Percentiles rank a stretch among this genome's conserved stretches.
Conservation (phyloP, 2,888 invertebrate genomes). For the Zhengitettix transpicula region DNA sequence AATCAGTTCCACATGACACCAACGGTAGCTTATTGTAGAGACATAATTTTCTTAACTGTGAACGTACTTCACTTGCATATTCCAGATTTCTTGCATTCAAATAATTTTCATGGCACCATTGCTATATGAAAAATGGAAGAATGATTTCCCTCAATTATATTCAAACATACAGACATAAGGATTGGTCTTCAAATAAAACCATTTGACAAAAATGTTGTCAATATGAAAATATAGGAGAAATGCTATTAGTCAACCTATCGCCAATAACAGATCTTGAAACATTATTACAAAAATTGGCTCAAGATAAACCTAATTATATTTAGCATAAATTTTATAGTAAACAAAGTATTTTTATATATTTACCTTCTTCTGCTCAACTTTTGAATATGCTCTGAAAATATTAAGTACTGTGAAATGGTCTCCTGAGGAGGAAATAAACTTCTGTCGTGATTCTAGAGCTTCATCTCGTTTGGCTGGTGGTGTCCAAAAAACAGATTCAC, state of each 20-base stretch:
- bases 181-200: not conserved
- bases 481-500: slow-evolving; percentile 68
- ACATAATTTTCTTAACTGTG: slow-evolving; percentile 60
- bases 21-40: slow-evolving; percentile 39
- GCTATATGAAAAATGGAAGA: slow-evolving; percentile 28
- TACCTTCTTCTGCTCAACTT: slow-evolving; percentile 17
- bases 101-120: slow-evolving; percentile 83
- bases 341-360: not conserved
- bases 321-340: too few species aligned
- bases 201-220: not conserved
- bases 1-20: slow-evolving; percentile 40
- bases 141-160: not conserved
- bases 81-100: slow-evolving; percentile 66
- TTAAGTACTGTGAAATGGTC: slow-evolving; percentile 87
- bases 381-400: slow-evolving; percentile 63
- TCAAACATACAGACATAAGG: not conserved
- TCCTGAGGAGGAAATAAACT: slow-evolving; percentile 72
- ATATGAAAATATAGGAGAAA: not conserved
- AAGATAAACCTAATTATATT: too few species aligned
- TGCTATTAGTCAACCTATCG: not conserved
- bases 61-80: slow-evolving; percentile 63
- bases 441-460: slow-evolving; percentile 50
- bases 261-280: too few species aligned
- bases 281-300: too few species aligned
- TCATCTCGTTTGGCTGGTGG: slow-evolving; percentile 60